phyloP scores from a whole-genome alignment of 2,113 vertebrate genomes.

The Nycticebus coucang region DNA sequence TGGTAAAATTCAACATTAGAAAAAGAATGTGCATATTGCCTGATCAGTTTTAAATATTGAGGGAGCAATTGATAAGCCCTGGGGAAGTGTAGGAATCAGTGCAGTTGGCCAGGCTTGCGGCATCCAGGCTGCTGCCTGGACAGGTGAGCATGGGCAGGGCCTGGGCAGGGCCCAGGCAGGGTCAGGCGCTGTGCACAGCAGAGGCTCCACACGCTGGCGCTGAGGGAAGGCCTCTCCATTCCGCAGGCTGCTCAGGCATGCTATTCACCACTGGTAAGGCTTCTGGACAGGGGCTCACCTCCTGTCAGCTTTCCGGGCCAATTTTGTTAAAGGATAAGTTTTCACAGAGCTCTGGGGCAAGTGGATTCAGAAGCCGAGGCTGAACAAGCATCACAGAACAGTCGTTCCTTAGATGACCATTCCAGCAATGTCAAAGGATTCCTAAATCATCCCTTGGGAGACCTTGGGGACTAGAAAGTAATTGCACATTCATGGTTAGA shows the following conservation, averaged over 20 bases:
- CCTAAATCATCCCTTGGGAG: background rate
- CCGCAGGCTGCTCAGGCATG: background rate
- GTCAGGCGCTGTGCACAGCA: no score
- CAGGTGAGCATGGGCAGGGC: background rate
- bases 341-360: background rate
- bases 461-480: no score
- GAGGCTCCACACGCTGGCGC: no score
- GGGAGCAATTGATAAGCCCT: no score
- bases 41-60: background rate
- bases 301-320: background rate
- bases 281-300: no score
- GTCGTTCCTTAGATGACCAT: background rate
- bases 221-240: background rate
- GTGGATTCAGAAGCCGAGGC: background rate
- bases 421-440: no score
- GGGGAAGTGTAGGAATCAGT: background rate
- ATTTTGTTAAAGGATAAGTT: background rate
- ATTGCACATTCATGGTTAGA: no score
- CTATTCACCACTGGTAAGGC: background rate
- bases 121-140: background rate
- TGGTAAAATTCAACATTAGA: background rate
- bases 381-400: background rate
- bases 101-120: background rate
- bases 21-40: background rate
- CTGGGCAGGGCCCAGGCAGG: no score